phyloP scores from a whole-genome alignment of 1,140 invertebrate genomes.

The Diachasma alloeum region DNA sequence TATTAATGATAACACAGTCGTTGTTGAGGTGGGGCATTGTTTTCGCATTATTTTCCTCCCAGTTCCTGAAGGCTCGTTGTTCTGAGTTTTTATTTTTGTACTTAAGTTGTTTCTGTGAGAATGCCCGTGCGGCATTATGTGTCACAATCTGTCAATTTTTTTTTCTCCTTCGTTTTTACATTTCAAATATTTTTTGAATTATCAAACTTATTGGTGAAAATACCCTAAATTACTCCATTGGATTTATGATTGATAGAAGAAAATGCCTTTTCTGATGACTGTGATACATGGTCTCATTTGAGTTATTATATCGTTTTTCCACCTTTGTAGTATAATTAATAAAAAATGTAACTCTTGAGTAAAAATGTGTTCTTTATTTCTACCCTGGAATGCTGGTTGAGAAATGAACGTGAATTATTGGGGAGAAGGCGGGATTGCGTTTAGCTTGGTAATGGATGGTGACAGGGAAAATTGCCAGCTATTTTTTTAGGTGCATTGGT shows the following conservation, averaged over 20 bases:
- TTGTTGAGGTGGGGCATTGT: slow-evolving; percentile 27
- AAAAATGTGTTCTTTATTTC: not conserved
- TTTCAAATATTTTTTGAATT: not conserved
- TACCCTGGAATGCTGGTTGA: not conserved
- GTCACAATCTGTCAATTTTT: not conserved
- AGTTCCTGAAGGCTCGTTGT: not conserved
- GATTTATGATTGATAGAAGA: not conserved
- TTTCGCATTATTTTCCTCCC: slow-evolving; percentile 1
- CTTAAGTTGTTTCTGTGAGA: not conserved
- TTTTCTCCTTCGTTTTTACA: not conserved
- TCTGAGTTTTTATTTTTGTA: not conserved
- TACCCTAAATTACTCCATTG: not conserved
- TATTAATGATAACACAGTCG: slow-evolving; percentile 10
- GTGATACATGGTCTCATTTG: slow-evolving; percentile 19
- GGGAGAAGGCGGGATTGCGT: no score
- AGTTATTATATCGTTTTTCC: slow-evolving; percentile 6
- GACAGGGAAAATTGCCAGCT: not conserved
- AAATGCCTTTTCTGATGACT: slow-evolving; percentile 19
- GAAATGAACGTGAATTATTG: not conserved
- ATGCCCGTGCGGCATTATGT: not conserved
- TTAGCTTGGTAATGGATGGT: no score
- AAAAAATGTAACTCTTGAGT: not conserved
- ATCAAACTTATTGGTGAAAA: not conserved
- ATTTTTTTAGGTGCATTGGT: not conserved
- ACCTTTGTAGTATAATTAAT: not conserved